phyloP scores from a whole-genome alignment of 2,113 vertebrate species.

The Mormyrus lacerda region DNA sequence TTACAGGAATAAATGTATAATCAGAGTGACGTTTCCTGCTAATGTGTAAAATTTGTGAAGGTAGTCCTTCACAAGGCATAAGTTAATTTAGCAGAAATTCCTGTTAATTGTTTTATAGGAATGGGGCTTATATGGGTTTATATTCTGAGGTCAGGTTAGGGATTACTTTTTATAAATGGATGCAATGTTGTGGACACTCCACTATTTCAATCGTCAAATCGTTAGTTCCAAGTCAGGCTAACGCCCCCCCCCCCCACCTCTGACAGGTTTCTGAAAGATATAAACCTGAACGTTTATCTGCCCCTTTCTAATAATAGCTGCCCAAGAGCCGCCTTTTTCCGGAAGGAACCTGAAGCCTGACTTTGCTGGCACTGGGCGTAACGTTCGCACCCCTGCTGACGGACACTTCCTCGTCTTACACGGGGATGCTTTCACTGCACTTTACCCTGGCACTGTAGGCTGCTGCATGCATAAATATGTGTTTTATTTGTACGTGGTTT shows the following conservation, averaged over 20 bases:
- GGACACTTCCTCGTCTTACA: not conserved
- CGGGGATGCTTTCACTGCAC: not conserved
- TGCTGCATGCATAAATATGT: not conserved
- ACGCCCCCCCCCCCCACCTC: not conserved
- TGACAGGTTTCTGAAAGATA: slow-evolving; percentile 3
- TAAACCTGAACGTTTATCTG: not conserved
- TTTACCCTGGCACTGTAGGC: not conserved
- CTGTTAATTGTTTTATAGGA: not conserved
- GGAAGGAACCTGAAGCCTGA: slow-evolving; percentile 36
- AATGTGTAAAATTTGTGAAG: not conserved
- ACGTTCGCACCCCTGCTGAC: slow-evolving; percentile 1
- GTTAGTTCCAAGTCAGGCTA: not conserved
- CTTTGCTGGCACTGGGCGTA: slow-evolving; percentile 22
- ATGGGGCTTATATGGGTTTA: not conserved
- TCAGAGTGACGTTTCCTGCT: not conserved
- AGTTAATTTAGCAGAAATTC: not conserved
- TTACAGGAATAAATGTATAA: not conserved
- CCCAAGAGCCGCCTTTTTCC: slow-evolving; percentile 10
- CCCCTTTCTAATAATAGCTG: slow-evolving; percentile 39
- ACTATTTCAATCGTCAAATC: not conserved
- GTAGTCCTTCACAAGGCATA: not conserved
- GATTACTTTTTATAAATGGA: not conserved
- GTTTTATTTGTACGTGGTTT: not conserved
- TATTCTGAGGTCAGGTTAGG: not conserved
- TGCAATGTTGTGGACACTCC: not conserved